These are phyloP conservation scores for Smittia aterrima DNA, from an alignment of 2,888 invertebrate species.

Conservation along the genomic window DNA sequence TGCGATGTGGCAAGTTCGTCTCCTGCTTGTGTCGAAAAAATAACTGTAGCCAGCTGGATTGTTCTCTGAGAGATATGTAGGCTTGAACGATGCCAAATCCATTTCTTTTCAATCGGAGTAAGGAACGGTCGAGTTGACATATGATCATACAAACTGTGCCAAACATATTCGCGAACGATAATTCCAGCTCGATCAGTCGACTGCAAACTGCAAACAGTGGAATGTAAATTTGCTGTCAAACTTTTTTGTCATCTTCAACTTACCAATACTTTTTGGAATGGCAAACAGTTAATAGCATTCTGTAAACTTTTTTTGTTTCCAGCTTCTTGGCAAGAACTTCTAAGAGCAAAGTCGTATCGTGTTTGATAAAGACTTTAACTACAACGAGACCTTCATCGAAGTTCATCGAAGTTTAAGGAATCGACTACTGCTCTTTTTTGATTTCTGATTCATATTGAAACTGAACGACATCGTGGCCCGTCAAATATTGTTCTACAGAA, in stretches of 20 bases:
- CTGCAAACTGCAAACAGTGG: conserved; percentile 55
- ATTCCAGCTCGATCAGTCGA: conserved; percentile 88
- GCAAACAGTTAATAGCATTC: conserved; percentile 80
- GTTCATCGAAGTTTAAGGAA: conserved; percentile 97
- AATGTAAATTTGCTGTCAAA: neutral
- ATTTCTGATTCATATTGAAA: conserved; percentile 78
- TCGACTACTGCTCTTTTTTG: conserved; percentile 95
- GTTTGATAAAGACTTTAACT: conserved; percentile 96
- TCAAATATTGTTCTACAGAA: conserved; percentile 94
- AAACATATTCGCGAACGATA: conserved; percentile 91
- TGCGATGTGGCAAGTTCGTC: conserved; percentile 92
- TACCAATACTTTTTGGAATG: conserved; percentile 75
- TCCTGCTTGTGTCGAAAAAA: conserved; percentile 96
- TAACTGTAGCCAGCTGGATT: conserved; percentile 99
- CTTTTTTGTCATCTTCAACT: conserved; percentile 44
- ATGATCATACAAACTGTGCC: conserved; percentile 94
- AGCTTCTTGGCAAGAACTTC: conserved; percentile 79
- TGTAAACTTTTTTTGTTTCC: conserved; percentile 72
- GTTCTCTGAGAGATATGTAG: conserved; percentile 93
- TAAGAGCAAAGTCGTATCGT: conserved; percentile 90
- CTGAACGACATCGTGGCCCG: conserved; percentile 66
- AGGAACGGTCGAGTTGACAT: conserved; percentile 97
- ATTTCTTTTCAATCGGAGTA: conserved; percentile 89
- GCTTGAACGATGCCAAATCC: conserved; percentile 99
- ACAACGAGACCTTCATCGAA: conserved; percentile 85